Evolutionary conservation across 1,140 invertebrate genomes (phyloP).

Genomic region (Danaus plexippus): DNA sequence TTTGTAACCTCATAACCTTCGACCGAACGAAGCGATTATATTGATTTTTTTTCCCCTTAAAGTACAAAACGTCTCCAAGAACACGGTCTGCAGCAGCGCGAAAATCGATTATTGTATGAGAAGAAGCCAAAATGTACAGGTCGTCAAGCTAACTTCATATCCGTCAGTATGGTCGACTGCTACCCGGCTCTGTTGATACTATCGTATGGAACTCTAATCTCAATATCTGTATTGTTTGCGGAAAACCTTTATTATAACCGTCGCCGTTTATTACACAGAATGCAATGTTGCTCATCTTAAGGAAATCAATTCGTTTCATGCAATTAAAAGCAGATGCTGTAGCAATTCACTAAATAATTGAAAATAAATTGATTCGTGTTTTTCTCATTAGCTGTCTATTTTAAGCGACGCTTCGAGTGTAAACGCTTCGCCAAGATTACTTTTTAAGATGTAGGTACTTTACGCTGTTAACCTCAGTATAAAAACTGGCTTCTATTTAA

Average conservation of each 20-base stretch:
- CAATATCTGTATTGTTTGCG: slow-evolving; percentile 24
- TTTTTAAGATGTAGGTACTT: no score
- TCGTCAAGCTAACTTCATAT: slow-evolving; percentile 69
- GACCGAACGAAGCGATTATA: slow-evolving; percentile 13
- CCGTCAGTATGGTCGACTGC: slow-evolving; percentile 74
- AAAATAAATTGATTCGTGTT: no score
- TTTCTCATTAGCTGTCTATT: no score
- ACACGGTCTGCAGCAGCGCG: slow-evolving; percentile 73
- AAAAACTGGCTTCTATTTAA: no score
- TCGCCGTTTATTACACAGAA: slow-evolving; percentile 10
- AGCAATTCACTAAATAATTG: not conserved
- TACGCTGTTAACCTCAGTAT: no score
- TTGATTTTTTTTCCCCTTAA: slow-evolving; percentile 24
- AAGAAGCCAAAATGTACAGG: slow-evolving; percentile 73
- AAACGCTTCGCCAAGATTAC: no score
- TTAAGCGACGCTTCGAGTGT: no score
- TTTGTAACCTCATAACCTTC: slow-evolving; percentile 5
- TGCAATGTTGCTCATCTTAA: not conserved
- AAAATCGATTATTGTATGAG: slow-evolving; percentile 72
- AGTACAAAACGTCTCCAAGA: slow-evolving; percentile 73
- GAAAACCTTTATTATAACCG: slow-evolving; percentile 32
- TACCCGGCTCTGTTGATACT: slow-evolving; percentile 63
- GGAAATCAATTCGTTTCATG: slow-evolving; percentile 3
- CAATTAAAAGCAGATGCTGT: not conserved
- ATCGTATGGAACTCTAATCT: slow-evolving; percentile 56